A percentile compares a stretch with the other conserved stretches of the same genome.
Conservation (phyloP, 2,888 invertebrate genomes). For the Sicus ferrugineus region DNA sequence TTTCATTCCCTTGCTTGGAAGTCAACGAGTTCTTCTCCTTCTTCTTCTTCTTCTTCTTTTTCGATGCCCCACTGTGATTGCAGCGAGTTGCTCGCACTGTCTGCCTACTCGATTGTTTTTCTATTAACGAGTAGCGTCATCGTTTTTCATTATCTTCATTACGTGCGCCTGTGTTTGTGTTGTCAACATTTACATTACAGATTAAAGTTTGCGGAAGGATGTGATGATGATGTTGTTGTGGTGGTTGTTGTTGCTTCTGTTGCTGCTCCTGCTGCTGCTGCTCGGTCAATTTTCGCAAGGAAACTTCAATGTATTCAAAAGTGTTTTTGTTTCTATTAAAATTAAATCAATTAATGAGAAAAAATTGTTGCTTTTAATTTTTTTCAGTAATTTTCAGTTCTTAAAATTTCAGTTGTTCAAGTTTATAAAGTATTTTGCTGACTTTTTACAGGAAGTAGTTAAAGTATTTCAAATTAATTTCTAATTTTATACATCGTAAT, state of each 20-base stretch:
- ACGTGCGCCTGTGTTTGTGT: constrained; percentile 4
- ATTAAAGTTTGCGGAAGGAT: constrained; percentile 7
- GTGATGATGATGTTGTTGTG: background rate
- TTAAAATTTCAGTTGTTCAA: too few species aligned
- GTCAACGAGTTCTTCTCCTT: constrained; percentile 30
- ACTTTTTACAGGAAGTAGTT: background rate
- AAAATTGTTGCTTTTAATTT: background rate
- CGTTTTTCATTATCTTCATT: constrained; percentile 29
- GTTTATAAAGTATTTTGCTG: too few species aligned
- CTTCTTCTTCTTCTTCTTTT: background rate
- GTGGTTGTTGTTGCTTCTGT: background rate
- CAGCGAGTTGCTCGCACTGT: background rate
- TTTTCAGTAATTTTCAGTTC: constrained; percentile 4
- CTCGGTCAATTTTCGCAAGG: too few species aligned
- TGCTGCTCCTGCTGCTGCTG: background rate
- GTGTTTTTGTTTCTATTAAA: background rate
- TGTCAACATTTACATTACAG: constrained; percentile 26
- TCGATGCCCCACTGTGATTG: background rate
- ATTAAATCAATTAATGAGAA: background rate
- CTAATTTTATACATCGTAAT: background rate
- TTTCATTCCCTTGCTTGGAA: constrained; percentile 21
- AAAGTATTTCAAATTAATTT: background rate
- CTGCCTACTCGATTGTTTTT: constrained; percentile 3
- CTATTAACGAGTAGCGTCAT: background rate
- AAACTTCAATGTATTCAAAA: background rate